Evolutionary conservation across 2,888 invertebrate genomes (phyloP), one percentile per base, ranked within the genome.

Genomic region (Diadegma fenestrale): DNA sequence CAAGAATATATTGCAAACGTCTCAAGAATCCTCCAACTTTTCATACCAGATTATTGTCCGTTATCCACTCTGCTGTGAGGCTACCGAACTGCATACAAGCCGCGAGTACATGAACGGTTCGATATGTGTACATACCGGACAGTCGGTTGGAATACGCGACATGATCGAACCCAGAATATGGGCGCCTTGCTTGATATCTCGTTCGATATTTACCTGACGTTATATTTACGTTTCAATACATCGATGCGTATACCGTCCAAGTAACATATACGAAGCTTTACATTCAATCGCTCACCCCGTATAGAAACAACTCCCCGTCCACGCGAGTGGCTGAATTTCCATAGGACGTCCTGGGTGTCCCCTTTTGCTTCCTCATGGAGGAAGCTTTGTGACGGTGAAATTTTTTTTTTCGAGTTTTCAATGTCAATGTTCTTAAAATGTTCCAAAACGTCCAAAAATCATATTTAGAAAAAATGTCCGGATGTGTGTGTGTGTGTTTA

Each of bases 131-230:
- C 33, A n/a, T 14, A 19, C 30, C 10, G 30, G 33, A 75, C 41
- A 58, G 51, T 77, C 58, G 66, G 14, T 41, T 26, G 51, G 22
- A 68, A 78, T 12, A 54, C 7, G 58, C 33, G 68, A 81, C 43
- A 54, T 54, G 61, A 43, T 78, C 30, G 12, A 19, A 26, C 33
- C 54, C 45, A 78, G 78, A 81, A 78, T 69, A 61, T 61, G 45
- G 41, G 48, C 33, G 78, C 78, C 51, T 78, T 73, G 78, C n/a
- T n/a, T n/a, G 75, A 78, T 81, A 78, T 78, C 58, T 68, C 26
- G 72, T 22, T 68, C 76, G 61, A 78, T 85, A 73, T 81, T 81
- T 81, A 78, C 78, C 63, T 78, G 81, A 72, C 72, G 69, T 54
- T 33, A 33, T 58, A 69, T 68, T 81, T 45, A 48, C 75, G 68